Conservation (phyloP, 1,140 invertebrate genomes). For the Elysia chlorotica region DNA sequence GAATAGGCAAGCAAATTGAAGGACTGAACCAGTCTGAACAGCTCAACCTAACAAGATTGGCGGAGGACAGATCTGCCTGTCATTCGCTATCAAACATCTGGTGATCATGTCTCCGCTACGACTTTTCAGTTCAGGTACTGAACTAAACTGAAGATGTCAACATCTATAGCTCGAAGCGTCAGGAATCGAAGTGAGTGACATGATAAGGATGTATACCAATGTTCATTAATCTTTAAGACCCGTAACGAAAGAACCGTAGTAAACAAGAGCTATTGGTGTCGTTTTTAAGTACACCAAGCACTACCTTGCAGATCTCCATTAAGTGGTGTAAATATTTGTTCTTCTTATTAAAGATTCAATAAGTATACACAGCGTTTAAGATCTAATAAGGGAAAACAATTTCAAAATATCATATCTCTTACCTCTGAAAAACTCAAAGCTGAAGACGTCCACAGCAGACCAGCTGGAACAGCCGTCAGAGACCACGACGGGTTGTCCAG, state of each 20-base stretch:
- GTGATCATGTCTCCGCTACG: too few species aligned
- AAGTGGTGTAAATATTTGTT: neutral
- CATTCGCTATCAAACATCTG: too few species aligned
- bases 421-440: constrained; percentile 80
- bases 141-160: neutral
- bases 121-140: neutral
- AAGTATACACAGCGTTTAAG: neutral
- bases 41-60: too few species aligned
- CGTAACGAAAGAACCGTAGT: neutral
- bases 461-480: constrained; percentile 80
- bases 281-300: neutral
- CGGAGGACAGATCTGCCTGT: too few species aligned
- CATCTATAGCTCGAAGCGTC: too few species aligned
- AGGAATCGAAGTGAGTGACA: neutral
- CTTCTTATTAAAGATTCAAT: neutral
- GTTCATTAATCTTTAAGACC: neutral
- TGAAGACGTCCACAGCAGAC: constrained; percentile 76
- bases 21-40: too few species aligned
- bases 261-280: neutral
- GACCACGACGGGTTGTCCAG: constrained; percentile 79
- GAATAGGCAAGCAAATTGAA: too few species aligned
- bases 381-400: neutral
- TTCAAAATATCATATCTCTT: neutral
- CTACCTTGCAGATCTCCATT: neutral
- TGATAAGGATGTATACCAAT: neutral